Conservation (phyloP, 2,888 invertebrate species). For the Callimorpha dominula region DNA sequence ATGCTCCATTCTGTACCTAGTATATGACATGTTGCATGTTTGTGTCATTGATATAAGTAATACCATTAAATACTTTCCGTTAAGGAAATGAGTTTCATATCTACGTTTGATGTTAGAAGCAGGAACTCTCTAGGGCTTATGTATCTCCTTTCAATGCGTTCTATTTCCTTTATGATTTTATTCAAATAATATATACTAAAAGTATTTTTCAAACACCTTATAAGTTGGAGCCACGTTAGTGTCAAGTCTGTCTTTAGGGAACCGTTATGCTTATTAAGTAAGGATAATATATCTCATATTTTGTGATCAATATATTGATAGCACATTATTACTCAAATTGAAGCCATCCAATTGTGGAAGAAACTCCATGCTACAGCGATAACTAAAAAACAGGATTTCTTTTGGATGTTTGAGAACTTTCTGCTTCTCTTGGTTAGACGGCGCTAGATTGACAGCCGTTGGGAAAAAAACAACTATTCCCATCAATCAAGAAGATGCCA, state of each 20-base stretch:
- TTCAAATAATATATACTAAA: not conserved
- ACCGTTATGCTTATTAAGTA: not conserved
- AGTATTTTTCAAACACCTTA: not conserved
- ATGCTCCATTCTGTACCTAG: slow-evolving; percentile 14
- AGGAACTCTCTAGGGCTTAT: not conserved
- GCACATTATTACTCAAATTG: not conserved
- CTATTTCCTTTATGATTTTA: not conserved
- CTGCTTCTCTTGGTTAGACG: too few relatives aligned
- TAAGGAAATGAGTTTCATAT: slow-evolving; percentile 3
- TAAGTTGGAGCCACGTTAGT: not conserved
- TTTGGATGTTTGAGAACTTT: too few relatives aligned
- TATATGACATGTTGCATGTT: slow-evolving; percentile 3
- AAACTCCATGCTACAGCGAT: too few relatives aligned
- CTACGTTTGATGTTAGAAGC: slow-evolving; percentile 7
- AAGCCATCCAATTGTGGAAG: too few relatives aligned
- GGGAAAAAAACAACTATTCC: too few relatives aligned
- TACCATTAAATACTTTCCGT: slow-evolving; percentile 11
- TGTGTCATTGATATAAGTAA: slow-evolving; percentile 3
- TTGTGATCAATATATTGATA: not conserved
- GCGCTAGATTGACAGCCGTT: too few relatives aligned
- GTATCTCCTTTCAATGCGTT: not conserved
- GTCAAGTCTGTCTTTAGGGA: not conserved
- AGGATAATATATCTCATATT: not conserved
- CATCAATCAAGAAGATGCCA: too few relatives aligned
- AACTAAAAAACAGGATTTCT: too few relatives aligned